These are phyloP conservation scores for Mungos mungo DNA, from an alignment of 2,113 vertebrate species.

Conservation along the genomic window DNA sequence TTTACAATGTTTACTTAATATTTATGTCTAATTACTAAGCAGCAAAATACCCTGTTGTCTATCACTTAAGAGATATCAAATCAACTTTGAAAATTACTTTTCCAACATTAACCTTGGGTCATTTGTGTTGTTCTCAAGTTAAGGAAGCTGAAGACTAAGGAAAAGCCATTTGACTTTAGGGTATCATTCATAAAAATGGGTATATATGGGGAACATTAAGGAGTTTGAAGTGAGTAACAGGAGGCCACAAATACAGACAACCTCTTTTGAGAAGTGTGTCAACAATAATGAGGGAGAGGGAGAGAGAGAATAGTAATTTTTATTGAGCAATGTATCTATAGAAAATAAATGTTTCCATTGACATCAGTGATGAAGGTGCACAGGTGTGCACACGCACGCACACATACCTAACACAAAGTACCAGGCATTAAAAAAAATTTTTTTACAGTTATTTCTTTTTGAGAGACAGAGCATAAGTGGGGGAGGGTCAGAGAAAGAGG, in stretches of 20 bases:
- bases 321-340: not conserved
- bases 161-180: not conserved
- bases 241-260: not conserved
- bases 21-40: slow-evolving; percentile 1
- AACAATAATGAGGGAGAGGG: not conserved
- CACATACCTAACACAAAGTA: not conserved
- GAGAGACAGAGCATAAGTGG: no score
- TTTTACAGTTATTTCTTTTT: no score
- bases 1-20: slow-evolving; percentile 24
- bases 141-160: not conserved
- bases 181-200: not conserved
- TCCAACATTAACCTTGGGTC: not conserved
- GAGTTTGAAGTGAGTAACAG: not conserved
- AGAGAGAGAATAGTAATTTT: not conserved
- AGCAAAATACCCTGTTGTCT: not conserved
- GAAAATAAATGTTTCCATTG: not conserved
- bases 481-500: no score
- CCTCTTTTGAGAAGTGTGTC: not conserved
- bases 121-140: not conserved
- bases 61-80: slow-evolving; percentile 18
- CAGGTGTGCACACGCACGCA: not conserved
- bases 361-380: not conserved
- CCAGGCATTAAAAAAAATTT: not conserved
- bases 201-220: not conserved
- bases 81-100: slow-evolving; percentile 34